Conservation (phyloP, 2,888 invertebrate species). For the Morinoia aosen region DNA sequence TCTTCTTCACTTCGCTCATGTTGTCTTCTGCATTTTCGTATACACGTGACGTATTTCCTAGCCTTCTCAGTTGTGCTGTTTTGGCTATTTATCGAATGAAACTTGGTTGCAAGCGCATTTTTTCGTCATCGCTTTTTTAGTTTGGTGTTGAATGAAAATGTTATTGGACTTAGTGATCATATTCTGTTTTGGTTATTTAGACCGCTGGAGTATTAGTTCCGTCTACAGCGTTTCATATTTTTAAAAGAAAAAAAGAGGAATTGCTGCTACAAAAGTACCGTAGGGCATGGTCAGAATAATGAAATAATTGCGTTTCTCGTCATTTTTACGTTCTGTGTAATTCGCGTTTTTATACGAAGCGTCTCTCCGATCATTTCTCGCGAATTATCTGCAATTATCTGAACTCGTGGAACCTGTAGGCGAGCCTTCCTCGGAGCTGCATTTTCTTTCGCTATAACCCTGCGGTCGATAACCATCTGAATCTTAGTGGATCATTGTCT, state of each 20-base stretch:
- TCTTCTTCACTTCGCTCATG: not conserved
- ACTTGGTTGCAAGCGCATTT: not conserved
- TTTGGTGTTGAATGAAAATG: not conserved
- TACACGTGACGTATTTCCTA: not conserved
- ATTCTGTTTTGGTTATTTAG: not conserved
- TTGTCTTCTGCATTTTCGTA: not conserved
- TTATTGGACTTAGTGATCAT: not conserved
- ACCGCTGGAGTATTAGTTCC: no score
- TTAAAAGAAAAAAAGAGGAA: no score
- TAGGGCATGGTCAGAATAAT: not conserved
- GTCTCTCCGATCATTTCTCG: not conserved
- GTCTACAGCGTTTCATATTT: no score
- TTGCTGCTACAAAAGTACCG: no score
- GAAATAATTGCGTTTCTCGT: not conserved
- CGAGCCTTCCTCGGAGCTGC: not conserved
- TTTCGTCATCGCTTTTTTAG: not conserved
- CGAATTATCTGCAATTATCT: not conserved
- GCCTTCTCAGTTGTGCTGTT: not conserved
- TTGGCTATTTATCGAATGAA: not conserved
- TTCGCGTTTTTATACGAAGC: not conserved
- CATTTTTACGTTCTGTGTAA: not conserved
- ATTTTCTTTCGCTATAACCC: not conserved
- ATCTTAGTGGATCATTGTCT: constrained; percentile 50
- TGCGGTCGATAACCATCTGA: constrained; percentile 46
- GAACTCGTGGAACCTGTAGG: not conserved